Base-by-base conservation (phyloP, 2,888 invertebrate species). In the Cinara cedri region DNA sequence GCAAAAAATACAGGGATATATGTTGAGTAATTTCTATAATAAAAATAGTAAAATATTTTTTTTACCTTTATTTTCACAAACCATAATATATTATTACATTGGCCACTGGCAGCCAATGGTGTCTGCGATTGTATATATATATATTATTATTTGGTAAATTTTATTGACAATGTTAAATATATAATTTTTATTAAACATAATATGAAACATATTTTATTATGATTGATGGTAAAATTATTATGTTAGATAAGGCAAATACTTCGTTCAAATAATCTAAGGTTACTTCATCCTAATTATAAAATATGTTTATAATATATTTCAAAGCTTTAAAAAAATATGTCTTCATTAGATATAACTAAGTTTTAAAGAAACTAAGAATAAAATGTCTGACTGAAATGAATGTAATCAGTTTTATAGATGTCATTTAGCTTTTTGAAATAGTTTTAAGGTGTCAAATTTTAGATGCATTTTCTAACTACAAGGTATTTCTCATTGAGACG, bases 11-110 rank as follows among this genome's bases (percentile, higher is more conserved):
- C 19, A n/a, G 9, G 46, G 44, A n/a, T 34, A 34, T 51, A 19
- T 62, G 19, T 72, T 72, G 2, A 1, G 14, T 14, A 42, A 63
- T 63, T 62, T 62, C 10, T 63, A 8, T 51, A 62, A 21, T 16
- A 63, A 74, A 74, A 74, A 62, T 74, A 74, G 62, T 63, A 16
- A 34, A 6, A 49, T 6, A 34, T 34, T 34, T 34, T 34, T 51
- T n/a, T 68, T 54, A 54, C 34, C 3, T 68, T 42, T 65, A 21
- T 24, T 54, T 16, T 34, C n/a, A 34, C 13, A n/a, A 34, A 26
- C 26, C 8, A 51, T 13, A n/a, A n/a, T 34, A 34, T 54, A 19
- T 54, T 51, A 26, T 68, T 26, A 26, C 11, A 19, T 54, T 54
- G 68, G 8, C 49, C 9, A 26, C n/a, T n/a, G n/a, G n/a, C n/a